Conservation (phyloP, 1,140 invertebrate species). For the Polyergus mexicanus region DNA sequence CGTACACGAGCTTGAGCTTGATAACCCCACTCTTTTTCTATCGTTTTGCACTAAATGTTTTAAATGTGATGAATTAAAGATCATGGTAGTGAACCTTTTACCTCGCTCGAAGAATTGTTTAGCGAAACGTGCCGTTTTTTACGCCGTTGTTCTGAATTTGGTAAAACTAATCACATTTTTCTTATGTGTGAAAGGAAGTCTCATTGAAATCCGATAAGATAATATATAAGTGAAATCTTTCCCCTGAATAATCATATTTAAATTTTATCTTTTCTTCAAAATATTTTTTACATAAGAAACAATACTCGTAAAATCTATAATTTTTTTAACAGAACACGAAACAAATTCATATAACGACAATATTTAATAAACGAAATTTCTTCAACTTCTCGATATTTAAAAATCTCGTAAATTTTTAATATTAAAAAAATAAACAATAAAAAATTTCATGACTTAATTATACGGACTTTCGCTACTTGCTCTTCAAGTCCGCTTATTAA, state of each 20-base stretch:
- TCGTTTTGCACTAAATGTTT: background rate
- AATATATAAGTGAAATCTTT: background rate
- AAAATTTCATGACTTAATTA: too few relatives aligned
- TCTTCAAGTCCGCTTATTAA: too few relatives aligned
- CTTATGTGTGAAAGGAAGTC: background rate
- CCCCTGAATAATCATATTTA: conserved; percentile 14
- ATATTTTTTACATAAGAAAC: conserved; percentile 2
- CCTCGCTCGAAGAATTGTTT: background rate
- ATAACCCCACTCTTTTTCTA: background rate
- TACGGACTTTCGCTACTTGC: too few relatives aligned
- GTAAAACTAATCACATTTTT: background rate
- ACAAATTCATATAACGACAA: background rate
- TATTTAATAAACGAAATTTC: conserved; percentile 3
- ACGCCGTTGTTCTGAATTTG: background rate
- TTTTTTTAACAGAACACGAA: background rate
- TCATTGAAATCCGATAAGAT: background rate
- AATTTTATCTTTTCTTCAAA: background rate
- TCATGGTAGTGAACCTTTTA: conserved; percentile 15
- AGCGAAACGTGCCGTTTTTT: conserved; percentile 4
- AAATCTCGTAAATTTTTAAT: background rate
- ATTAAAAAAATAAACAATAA: background rate
- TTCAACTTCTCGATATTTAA: background rate
- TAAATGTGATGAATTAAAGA: conserved; percentile 18
- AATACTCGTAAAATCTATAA: conserved; percentile 1
- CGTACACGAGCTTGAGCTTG: conserved; percentile 33